Base-by-base conservation (phyloP, 2,888 invertebrate species). In the Spatulosminthurus flaviceps region DNA sequence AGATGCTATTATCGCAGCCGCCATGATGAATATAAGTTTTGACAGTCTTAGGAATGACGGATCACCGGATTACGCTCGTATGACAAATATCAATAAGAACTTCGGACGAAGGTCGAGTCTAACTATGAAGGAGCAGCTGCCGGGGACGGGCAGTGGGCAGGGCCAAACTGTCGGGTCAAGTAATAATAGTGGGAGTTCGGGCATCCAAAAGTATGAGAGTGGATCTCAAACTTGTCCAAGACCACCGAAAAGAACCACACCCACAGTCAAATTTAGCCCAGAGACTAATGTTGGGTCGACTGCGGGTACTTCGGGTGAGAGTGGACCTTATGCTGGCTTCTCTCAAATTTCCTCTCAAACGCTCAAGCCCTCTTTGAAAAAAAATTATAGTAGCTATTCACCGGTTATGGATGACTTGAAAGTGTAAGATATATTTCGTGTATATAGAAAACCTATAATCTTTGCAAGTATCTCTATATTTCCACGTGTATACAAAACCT, bases 11-110 rank as follows among this genome's bases (percentile, higher is more conserved):
- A 77, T 85, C 1, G 81, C 83, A 5, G 84, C 85, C 11, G 83
- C 85, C 22, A 85, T 85, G 84, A 85, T 85, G 84, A 83, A 82
- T 80, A 83, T 84, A 41, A 82, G 81, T 29, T 82, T 82, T 78
- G 82, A 83, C 71, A 81, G 83, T 67, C 60, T 78, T 22, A 43
- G 74, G 69, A 64, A 79, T 67, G 79, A 79, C 51, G 75, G 79
- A 70, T 79, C 79, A 22, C 79, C 79, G 13, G 79, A 79, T 72
- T 78, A 78, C 67, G 60, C 78, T 7, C 61, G 73, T 21, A 78
- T 78, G 78, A 73, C 78, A 42, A 78, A 73, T 73, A 78, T 78
- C 28, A 78, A 73, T 73, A 72, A 72, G 64, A 78, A 78, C 67
- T 78, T 67, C 29, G 72, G 69, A 24, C 73, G 85, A 76, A 82